These are phyloP conservation scores for Melanostigma gelatinosum DNA, from an alignment of 2,113 vertebrate genomes.

Conservation along the genomic window DNA sequence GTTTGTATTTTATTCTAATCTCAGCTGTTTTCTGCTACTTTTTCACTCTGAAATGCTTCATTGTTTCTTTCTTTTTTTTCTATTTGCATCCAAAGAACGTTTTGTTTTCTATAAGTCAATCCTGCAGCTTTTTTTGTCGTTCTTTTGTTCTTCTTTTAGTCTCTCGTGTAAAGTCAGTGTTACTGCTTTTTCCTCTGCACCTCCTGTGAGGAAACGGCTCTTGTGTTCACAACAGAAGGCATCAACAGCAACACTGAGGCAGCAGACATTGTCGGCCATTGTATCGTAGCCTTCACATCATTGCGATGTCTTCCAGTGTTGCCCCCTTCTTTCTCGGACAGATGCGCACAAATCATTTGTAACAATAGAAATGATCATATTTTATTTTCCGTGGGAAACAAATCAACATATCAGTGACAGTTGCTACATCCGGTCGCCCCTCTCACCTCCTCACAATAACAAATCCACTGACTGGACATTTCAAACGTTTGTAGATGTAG, in stretches of 20 bases:
- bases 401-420: slow-evolving; percentile 32
- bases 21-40: slow-evolving; percentile 15
- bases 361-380: neutral
- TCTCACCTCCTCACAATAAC: slow-evolving; percentile 15
- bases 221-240: slow-evolving; percentile 7
- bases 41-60: slow-evolving; percentile 16
- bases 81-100: slow-evolving; percentile 61
- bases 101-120: slow-evolving; percentile 25
- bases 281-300: slow-evolving; percentile 18
- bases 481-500: slow-evolving; percentile 60
- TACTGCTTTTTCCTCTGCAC: slow-evolving; percentile 24
- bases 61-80: neutral
- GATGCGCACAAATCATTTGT: slow-evolving; percentile 38
- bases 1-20: slow-evolving; percentile 44
- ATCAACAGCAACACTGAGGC: slow-evolving; percentile 38
- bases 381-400: neutral
- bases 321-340: slow-evolving; percentile 35
- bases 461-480: slow-evolving; percentile 25
- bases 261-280: slow-evolving; percentile 46
- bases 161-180: slow-evolving; percentile 34
- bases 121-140: slow-evolving; percentile 10
- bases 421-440: slow-evolving; percentile 9
- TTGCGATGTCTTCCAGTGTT: slow-evolving; percentile 67
- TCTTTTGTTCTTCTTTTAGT: neutral
- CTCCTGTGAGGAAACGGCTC: neutral